phyloP scores from a whole-genome alignment of 1,140 invertebrate genomes.

The Lordiphosa collinella region DNA sequence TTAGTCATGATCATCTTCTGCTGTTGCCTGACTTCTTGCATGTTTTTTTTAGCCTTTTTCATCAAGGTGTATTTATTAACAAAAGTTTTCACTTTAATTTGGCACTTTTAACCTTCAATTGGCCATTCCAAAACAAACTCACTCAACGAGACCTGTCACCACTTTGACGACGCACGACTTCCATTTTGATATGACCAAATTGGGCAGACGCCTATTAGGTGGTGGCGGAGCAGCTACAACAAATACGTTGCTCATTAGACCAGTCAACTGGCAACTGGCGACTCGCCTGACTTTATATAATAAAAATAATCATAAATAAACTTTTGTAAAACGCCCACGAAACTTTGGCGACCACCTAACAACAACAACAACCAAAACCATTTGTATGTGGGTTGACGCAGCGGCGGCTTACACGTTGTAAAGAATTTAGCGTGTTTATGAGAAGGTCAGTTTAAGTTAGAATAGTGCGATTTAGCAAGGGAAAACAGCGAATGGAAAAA shows the following conservation, averaged over 20 bases:
- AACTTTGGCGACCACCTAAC: constrained; percentile 4
- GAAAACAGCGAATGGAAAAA: too few species aligned
- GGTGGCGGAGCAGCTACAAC: constrained; percentile 12
- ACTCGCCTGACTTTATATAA: constrained; percentile 30
- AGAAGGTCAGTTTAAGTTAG: constrained; percentile 5
- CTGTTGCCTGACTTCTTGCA: constrained; percentile 10
- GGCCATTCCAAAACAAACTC: constrained; percentile 42
- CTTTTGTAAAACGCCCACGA: constrained; percentile 51
- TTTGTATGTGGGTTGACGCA: background rate
- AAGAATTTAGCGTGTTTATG: constrained; percentile 8
- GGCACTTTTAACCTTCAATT: constrained; percentile 72
- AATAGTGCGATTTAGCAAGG: background rate
- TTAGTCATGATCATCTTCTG: constrained; percentile 48
- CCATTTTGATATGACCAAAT: constrained; percentile 69
- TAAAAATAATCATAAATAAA: constrained; percentile 44
- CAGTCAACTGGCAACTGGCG: constrained; percentile 15
- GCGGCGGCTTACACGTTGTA: background rate
- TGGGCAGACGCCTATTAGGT: constrained; percentile 51
- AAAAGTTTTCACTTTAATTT: constrained; percentile 25
- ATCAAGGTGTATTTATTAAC: constrained; percentile 36
- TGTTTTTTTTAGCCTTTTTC: constrained; percentile 56
- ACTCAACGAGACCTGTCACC: constrained; percentile 14
- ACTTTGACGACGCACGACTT: constrained; percentile 51
- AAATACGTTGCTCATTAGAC: constrained; percentile 36
- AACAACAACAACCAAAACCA: background rate